These are phyloP conservation scores for Sipunculus nudus DNA, from an alignment of 2,888 invertebrate genomes.

Conservation along the genomic window DNA sequence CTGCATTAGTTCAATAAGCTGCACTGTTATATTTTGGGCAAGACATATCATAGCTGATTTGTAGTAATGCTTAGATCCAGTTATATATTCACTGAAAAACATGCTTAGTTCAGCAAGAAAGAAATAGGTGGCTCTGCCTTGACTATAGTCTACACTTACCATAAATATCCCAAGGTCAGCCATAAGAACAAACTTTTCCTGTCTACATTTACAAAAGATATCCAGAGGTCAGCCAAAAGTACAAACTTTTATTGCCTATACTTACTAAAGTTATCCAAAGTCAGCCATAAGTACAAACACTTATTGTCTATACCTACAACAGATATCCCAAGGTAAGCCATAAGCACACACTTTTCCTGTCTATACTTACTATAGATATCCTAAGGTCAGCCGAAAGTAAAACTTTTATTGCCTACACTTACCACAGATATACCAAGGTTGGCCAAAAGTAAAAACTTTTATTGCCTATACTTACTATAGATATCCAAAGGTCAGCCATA, in stretches of 20 bases:
- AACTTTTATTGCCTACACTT: constrained; percentile 55
- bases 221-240: constrained; percentile 94
- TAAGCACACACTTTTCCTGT: too few relatives aligned
- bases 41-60: too few relatives aligned
- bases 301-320: constrained; percentile 54
- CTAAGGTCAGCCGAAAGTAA: constrained; percentile 96
- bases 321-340: constrained; percentile 92
- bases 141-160: constrained; percentile 52
- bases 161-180: constrained; percentile 87
- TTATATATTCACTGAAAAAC: too few relatives aligned
- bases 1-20: too few relatives aligned
- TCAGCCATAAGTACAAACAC: constrained; percentile 98
- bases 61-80: too few relatives aligned
- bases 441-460: constrained; percentile 93
- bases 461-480: constrained; percentile 55
- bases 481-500: constrained; percentile 95
- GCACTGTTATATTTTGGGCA: too few relatives aligned
- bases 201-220: constrained; percentile 68
- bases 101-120: too few relatives aligned
- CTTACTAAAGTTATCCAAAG: constrained; percentile 75
- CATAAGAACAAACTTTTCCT: too few relatives aligned
- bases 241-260: constrained; percentile 66
- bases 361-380: constrained; percentile 71
- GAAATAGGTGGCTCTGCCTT: too few relatives aligned
- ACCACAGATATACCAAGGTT: constrained; percentile 82